These are phyloP conservation scores for Harpalus rubripes DNA, from an alignment of 2,888 invertebrate genomes.

Conservation along the genomic window DNA sequence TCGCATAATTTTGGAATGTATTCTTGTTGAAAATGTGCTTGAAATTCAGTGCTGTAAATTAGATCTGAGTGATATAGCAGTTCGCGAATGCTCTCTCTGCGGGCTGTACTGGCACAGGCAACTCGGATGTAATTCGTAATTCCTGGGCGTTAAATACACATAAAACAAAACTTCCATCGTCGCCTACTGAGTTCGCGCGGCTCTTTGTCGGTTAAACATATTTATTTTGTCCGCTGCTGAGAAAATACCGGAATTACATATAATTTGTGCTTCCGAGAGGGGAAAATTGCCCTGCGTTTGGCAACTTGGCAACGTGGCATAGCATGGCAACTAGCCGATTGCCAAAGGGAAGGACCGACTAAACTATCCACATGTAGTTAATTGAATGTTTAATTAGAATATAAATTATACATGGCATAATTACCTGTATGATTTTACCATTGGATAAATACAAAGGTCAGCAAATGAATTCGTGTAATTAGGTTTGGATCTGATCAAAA, in stretches of 20 bases:
- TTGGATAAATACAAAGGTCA: constrained; percentile 54
- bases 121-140: constrained; percentile 57
- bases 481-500: constrained; percentile 36
- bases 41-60: background rate
- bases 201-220: constrained; percentile 59
- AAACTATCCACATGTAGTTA: background rate
- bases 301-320: background rate
- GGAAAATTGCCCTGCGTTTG: constrained; percentile 32
- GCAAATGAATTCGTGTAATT: constrained; percentile 29
- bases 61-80: background rate
- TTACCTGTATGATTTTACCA: constrained; percentile 42
- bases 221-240: constrained; percentile 57
- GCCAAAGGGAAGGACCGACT: constrained; percentile 20
- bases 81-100: constrained; percentile 17
- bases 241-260: constrained; percentile 54
- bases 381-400: constrained; percentile 60
- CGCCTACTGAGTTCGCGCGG: constrained; percentile 24
- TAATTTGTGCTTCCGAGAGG: constrained; percentile 40
- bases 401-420: constrained; percentile 55
- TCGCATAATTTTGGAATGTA: background rate
- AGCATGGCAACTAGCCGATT: background rate
- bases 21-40: background rate
- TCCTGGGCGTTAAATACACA: constrained; percentile 61
- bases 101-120: constrained; percentile 13
- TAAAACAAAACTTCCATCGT: constrained; percentile 61